Base-by-base conservation (phyloP, 2,113 vertebrate species). In the Mixornis gularis region DNA sequence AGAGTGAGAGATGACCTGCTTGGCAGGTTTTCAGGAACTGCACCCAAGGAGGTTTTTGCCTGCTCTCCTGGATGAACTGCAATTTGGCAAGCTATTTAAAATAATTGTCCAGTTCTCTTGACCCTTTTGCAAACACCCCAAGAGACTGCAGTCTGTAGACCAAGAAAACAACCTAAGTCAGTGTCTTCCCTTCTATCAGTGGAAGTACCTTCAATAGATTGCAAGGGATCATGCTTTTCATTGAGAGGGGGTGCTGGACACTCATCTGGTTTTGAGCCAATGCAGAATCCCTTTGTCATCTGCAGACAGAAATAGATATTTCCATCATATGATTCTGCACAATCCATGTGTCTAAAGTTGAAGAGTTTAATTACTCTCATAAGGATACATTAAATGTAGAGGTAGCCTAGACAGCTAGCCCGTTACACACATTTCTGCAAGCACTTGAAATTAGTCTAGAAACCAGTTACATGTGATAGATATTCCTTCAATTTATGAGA, bases 231-330 rank as follows among this genome's bases (percentile, higher is more conserved):
- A 22, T 30, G 8, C 15, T 36, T 18, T 38, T 85, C 53, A 29
- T 10, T 51, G 17, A 10, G 5, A 43, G 2, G 1, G 5, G 1
- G 1, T 60, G 7, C 10, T 73, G 29, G 30, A 40, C 14, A 40
- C 24, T 56, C 12, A 34, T 30, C 25, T 1, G 0, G 2, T 72
- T 83, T 64, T 34, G 36, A 72, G 36, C 9, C 49, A 83, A 9
- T 0, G 0, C 30, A 59, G n/a, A 44, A 55, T 25, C 5, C 8
- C 4, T 62, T 59, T 29, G 29, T 58, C 6, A 30, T 27, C 29
- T 12, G 1, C 26, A 52, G 20, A 24, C 15, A 71, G 20, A 88
- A 85, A 40, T 0, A 53, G 32, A 41, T 3, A 41, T 71, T 85
- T 70, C 48, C 13, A 12, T 32, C 3, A 3, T 13, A 11, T 55